Evolutionary conservation across 2,888 invertebrate species (phyloP), one percentile per base, ranked within the genome.

Genomic region (Plagiodera versicolora): DNA sequence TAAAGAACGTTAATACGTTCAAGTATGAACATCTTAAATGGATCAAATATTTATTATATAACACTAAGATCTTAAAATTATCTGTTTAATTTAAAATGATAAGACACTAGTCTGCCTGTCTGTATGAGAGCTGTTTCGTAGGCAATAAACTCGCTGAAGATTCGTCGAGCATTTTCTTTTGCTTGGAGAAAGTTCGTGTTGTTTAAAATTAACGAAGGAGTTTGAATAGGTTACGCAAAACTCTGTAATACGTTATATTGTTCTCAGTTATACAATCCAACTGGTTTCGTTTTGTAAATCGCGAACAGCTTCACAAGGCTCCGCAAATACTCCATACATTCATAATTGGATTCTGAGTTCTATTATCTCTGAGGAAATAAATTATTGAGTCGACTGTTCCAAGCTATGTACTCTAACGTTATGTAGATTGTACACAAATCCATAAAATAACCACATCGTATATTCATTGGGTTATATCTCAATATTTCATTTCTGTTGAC

Each of bases 201-300:
- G 72, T 73, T 72, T 72, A 70, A 72, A 75, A 74, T 74, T 74
- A 74, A 75, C 72, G 72, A 72, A 70, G 61, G 66, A 67, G 65
- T 65, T 58, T 53, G 66, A 62, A 65, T 66, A 64, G 62, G 58
- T 61, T 59, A 57, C 58, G 61, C 68, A 70, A 68, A 72, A 70
- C 70, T 70, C 68, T 66, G 64, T 72, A 75, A 75, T 73, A 69
- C 73, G 67, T 70, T 69, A 70, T 69, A 73, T 73, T 74, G 72
- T 74, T 71, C 70, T 60, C 69, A 67, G 68, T 71, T 70, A 67
- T 69, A 72, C 69, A 68, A 71, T 72, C 70, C 71, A 67, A 71
- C 69, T 70, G 70, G 71, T 72, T 72, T 71, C 70, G 69, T 71
- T 69, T 63, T 69, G 68, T 67, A 74, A 72, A 70, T 74, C 72